A percentile compares a stretch with the other conserved stretches of the same genome.
Conservation (phyloP, 53 echinoderm and acorn worm species). For the Luidia sarsii region DNA sequence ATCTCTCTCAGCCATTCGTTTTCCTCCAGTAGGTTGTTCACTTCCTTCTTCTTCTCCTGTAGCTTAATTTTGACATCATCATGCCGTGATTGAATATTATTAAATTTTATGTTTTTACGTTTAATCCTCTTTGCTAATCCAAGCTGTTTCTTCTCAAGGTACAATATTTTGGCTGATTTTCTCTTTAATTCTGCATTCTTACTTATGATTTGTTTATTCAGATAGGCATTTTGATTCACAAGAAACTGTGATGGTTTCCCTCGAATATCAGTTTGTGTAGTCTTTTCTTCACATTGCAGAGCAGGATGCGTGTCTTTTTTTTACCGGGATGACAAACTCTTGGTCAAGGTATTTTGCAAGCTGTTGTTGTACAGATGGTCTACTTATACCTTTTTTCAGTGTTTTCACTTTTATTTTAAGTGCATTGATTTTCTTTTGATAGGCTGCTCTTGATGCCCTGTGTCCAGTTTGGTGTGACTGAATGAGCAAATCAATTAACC, state of each 20-base stretch:
- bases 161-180: background rate
- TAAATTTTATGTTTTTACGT: background rate
- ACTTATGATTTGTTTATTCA: background rate
- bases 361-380: background rate
- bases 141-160: background rate
- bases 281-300: background rate
- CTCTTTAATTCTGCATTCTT: slow-evolving; percentile 3
- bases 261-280: slow-evolving; percentile 11
- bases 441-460: slow-evolving; percentile 8
- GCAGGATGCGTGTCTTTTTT: slow-evolving; percentile 2
- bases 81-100: background rate
- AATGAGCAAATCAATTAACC: slow-evolving; percentile 6
- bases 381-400: no score
- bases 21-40: slow-evolving; percentile 27
- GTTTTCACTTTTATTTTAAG: background rate
- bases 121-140: slow-evolving; percentile 5
- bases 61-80: background rate
- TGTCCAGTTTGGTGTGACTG: background rate
- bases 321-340: background rate
- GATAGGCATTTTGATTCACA: background rate
- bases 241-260: background rate
- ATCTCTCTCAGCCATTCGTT: slow-evolving; percentile 60
- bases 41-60: background rate
- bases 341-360: background rate
- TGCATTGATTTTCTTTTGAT: slow-evolving; percentile 21